These are phyloP conservation scores for Gopherus flavomarginatus DNA, from an alignment of 2,113 vertebrate species.

Conservation along the genomic window DNA sequence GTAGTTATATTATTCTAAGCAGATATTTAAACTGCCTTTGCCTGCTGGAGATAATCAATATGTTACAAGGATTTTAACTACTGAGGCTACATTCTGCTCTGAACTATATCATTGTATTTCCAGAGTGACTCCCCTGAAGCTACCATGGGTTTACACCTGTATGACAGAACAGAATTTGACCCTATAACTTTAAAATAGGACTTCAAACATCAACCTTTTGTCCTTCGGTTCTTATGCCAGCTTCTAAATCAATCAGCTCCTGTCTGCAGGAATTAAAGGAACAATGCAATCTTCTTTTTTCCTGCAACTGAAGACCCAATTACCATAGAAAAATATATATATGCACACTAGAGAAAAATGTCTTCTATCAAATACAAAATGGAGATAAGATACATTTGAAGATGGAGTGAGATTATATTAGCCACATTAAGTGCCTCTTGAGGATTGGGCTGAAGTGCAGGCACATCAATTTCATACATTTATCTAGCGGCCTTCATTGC, in stretches of 20 bases:
- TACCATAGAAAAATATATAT: background rate
- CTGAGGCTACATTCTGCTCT: background rate
- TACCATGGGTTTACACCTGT: background rate
- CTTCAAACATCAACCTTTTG: background rate
- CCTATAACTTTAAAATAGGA: background rate
- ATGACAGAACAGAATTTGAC: background rate
- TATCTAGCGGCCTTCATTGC: background rate
- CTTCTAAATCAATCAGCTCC: background rate
- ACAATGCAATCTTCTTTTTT: background rate
- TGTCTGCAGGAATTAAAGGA: slow-evolving; percentile 8
- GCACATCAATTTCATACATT: background rate
- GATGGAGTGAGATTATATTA: background rate
- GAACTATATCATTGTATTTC: background rate
- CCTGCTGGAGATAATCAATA: background rate
- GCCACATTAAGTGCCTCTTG: background rate
- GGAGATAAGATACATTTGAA: background rate
- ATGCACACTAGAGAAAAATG: background rate
- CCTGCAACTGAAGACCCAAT: background rate
- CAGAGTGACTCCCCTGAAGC: background rate
- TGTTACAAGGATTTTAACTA: background rate
- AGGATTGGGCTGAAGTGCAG: background rate
- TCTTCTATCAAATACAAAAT: background rate
- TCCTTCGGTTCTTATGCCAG: background rate
- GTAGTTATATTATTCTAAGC: background rate
- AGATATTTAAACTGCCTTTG: background rate